A percentile compares a stretch with the other conserved stretches of the same genome.
phyloP scores from a whole-genome alignment of 1,140 invertebrate genomes.

The Bradysia coprophila region DNA sequence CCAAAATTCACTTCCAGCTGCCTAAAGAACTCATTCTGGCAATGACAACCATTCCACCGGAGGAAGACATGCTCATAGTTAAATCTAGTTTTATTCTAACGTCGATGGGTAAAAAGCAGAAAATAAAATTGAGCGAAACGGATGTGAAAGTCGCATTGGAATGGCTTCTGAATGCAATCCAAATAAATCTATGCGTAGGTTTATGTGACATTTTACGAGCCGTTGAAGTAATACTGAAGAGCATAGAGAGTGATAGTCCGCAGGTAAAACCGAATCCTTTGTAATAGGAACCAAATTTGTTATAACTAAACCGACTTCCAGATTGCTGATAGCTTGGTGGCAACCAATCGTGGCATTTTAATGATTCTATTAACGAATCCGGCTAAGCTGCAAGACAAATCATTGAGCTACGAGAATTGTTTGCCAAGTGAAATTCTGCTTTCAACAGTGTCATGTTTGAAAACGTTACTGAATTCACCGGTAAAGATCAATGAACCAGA shows the following conservation, averaged over 20 bases:
- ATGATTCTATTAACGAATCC: neutral
- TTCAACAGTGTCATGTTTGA: neutral
- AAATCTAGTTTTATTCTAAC: neutral
- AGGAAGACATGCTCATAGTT: neutral
- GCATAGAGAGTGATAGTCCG: neutral
- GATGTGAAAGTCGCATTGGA: neutral
- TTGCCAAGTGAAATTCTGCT: neutral
- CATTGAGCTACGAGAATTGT: neutral
- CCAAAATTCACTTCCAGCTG: neutral
- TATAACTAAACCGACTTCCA: neutral
- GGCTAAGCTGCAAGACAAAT: neutral
- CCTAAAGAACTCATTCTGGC: neutral
- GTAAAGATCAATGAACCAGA: neutral
- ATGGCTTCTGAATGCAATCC: neutral
- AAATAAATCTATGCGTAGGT: neutral
- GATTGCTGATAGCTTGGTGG: neutral
- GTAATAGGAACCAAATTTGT: neutral
- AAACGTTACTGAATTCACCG: neutral
- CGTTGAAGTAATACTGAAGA: neutral
- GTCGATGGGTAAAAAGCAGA: neutral
- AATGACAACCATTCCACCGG: neutral
- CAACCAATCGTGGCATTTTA: neutral
- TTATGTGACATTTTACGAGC: slow-evolving; percentile 1
- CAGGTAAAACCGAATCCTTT: neutral
- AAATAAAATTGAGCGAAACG: neutral